These are phyloP conservation scores for Myripristis jacobus DNA, from an alignment of 2,797 vertebrate species.

Conservation along the genomic window DNA sequence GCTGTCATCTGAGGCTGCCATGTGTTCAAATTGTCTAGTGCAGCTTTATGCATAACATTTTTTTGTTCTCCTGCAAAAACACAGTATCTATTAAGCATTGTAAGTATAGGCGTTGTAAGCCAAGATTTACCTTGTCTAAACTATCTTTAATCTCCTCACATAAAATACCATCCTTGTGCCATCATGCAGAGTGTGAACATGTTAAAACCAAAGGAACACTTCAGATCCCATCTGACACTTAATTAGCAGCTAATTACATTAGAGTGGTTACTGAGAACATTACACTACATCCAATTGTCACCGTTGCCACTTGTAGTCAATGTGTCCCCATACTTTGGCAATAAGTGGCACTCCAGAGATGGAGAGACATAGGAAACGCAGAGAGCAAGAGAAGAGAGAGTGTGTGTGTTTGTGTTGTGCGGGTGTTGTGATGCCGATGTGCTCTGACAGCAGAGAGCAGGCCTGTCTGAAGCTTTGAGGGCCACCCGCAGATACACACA, in stretches of 20 bases:
- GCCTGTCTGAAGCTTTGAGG: constrained; percentile 37
- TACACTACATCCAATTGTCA: background rate
- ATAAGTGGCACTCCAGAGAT: background rate
- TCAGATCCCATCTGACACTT: background rate
- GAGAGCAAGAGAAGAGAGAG: background rate
- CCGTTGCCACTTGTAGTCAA: background rate
- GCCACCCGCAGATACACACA: constrained; percentile 33
- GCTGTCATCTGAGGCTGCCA: too few species aligned
- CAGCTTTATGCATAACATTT: too few species aligned
- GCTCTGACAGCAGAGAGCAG: constrained; percentile 45
- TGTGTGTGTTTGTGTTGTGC: constrained; percentile 16
- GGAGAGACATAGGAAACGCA: background rate
- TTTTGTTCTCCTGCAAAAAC: too few species aligned
- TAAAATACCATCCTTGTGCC: constrained; percentile 2
- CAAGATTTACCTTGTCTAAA: background rate
- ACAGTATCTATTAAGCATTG: too few species aligned
- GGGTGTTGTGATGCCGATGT: constrained; percentile 37
- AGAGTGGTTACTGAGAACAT: background rate
- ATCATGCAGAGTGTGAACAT: constrained; percentile 6
- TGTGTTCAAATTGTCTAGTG: too few species aligned
- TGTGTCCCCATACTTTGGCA: background rate
- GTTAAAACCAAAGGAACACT: constrained; percentile 17
- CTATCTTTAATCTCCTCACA: background rate
- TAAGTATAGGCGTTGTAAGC: background rate
- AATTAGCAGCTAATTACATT: constrained; percentile 23